Percentiles rank a stretch among this genome's conserved stretches.
Evolutionary conservation across 2,797 vertebrate species (phyloP).

Genomic region (Carduelis carduelis): DNA sequence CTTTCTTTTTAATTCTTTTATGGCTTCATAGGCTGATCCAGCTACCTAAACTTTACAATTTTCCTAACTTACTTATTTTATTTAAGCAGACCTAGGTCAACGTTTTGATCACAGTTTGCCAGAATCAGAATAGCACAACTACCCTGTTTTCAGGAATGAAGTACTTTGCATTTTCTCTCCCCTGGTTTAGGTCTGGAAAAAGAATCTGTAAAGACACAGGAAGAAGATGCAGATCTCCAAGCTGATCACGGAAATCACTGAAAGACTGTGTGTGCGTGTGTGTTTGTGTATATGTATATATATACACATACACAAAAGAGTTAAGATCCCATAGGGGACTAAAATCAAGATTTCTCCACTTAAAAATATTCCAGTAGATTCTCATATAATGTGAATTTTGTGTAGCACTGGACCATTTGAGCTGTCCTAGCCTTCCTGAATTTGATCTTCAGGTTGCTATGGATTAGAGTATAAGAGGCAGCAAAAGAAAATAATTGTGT

Average conservation of each 20-base stretch:
- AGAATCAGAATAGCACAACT: background rate
- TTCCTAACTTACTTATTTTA: background rate
- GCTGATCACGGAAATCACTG: background rate
- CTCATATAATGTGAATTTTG: background rate
- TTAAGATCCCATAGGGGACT: background rate
- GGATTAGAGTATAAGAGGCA: background rate
- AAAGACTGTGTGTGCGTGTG: background rate
- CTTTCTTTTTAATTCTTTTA: background rate
- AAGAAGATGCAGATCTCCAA: background rate
- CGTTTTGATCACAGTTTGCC: background rate
- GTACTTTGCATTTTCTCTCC: background rate
- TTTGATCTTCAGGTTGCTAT: background rate
- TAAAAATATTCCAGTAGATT: background rate
- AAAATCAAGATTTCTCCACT: background rate
- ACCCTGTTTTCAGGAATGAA: background rate
- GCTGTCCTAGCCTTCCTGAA: background rate
- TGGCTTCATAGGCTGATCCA: background rate
- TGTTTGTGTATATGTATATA: background rate
- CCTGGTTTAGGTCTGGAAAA: background rate
- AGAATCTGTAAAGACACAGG: background rate
- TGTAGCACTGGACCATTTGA: background rate
- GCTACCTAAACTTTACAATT: background rate
- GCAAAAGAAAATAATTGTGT: background rate
- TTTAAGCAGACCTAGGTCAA: background rate
- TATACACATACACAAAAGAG: rapidly evolving